phyloP scores from a whole-genome alignment of 2,888 invertebrate genomes.

The Pristionchus fissidentatus region DNA sequence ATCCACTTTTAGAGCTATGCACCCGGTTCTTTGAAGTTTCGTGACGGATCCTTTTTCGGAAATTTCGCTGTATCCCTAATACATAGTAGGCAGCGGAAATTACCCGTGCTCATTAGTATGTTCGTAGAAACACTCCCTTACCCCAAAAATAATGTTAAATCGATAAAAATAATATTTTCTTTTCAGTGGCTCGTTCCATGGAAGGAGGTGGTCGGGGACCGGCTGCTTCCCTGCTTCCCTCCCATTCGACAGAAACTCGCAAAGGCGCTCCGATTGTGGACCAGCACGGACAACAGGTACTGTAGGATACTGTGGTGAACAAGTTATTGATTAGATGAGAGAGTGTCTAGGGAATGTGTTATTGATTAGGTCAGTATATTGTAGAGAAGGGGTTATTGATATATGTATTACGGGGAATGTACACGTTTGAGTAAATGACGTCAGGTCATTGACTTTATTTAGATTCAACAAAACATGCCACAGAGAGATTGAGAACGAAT shows the following conservation, averaged over 20 bases:
- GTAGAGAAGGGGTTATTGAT: neutral
- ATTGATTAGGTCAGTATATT: neutral
- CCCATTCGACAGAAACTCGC: conserved; percentile 84
- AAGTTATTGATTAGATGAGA: conserved; percentile 39
- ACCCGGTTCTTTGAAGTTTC: too few relatives aligned
- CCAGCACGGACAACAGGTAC: conserved; percentile 86
- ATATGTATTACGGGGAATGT: neutral
- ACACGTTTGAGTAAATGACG: neutral
- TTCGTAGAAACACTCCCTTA: too few relatives aligned
- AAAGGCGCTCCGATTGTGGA: conserved; percentile 76
- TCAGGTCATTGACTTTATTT: too few relatives aligned
- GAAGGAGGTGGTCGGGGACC: conserved; percentile 86
- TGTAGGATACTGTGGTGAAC: conserved; percentile 19
- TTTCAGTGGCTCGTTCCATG: conserved; percentile 99
- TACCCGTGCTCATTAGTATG: too few relatives aligned
- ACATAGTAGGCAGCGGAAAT: too few relatives aligned
- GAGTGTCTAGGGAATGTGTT: conserved; percentile 10
- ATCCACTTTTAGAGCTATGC: too few relatives aligned
- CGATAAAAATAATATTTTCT: conserved; percentile 88
- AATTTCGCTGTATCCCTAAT: too few relatives aligned
- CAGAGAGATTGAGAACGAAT: too few relatives aligned
- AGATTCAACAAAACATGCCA: too few relatives aligned
- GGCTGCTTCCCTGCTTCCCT: conserved; percentile 84
- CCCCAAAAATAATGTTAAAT: too few relatives aligned
- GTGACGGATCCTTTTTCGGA: too few relatives aligned